Conservation (phyloP, 2,797 vertebrate species). For the Molothrus ater region DNA sequence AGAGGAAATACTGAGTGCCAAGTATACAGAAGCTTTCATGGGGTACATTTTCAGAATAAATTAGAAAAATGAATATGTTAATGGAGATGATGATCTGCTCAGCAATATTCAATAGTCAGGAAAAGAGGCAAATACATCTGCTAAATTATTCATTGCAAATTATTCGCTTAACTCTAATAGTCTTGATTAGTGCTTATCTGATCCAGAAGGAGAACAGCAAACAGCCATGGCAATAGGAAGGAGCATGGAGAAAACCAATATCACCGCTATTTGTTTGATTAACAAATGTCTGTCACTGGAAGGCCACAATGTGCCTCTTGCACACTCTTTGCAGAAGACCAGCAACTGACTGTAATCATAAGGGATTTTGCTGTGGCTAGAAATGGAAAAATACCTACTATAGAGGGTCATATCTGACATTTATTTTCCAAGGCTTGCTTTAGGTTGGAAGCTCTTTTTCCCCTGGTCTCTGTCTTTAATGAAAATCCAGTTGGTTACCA, state of each 20-base stretch:
- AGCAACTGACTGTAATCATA: not conserved
- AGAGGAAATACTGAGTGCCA: not conserved
- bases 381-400: not conserved
- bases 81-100: not conserved
- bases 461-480: not conserved
- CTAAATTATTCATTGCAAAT: constrained; percentile 45
- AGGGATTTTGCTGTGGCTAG: not conserved
- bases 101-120: not conserved
- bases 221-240: not conserved
- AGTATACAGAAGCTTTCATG: not conserved
- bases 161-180: constrained; percentile 21
- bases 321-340: not conserved
- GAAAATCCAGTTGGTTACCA: not conserved
- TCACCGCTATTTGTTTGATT: not conserved
- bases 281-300: not conserved
- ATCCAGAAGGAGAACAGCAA: not conserved
- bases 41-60: constrained; percentile 37
- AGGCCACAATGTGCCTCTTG: not conserved
- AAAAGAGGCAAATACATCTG: constrained; percentile 20
- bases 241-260: not conserved
- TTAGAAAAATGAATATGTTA: constrained; percentile 51
- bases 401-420: not conserved
- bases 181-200: not conserved
- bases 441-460: not conserved
- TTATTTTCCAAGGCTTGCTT: not conserved